Base-by-base conservation (phyloP, 2,797 vertebrate species). In the Gymnoscopelus microlampas region DNA sequence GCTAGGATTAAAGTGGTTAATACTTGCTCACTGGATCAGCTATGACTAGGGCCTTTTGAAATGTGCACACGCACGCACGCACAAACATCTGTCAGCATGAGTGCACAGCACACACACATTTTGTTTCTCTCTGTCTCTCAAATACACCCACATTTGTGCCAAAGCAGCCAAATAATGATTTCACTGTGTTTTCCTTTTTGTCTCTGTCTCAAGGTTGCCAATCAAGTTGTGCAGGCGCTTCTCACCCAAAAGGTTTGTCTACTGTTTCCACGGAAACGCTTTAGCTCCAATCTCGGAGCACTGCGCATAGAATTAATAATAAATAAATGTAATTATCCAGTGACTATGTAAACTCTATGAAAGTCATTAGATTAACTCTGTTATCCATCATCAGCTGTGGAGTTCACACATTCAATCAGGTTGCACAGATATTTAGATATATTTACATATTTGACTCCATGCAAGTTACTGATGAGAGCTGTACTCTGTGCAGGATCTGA, bases 191-290 rank as follows among this genome's bases (percentile, higher is more conserved):
- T 64, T 49, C 13, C 11, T 9, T 15, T 8, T 60, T 71, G 53
- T 63, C 65, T 60, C n/a, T 73, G 23, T 65, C 51, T 7, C n/a
- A 47, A 97, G 96, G 96, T 98, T 63, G 96, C 96, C 82, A 98
- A 97, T 91, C 96, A 98, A 77, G 96, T 98, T 10, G 96, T 98
- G 69, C 95, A 96, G 85, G 96, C 96, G 23, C 94, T 98, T 8
- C 96, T 98, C 72, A 98, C 96, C 81, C 96, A 98, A 86, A 98
- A 98, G 96, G 96, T 98, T 90, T 80, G 94, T 78, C 10, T 58
- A 48, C 61, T 12, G 48, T 74, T 70, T 51, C 51, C 35, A 73
- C 69, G 63, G 74, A 71, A 71, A 76, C 70, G 12, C 15, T n/a
- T 61, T 51, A 8, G 39, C 54, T 56, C 54, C 24, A 26, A 12